Base-by-base conservation (phyloP, 2,113 vertebrate species). In the Calypte anna region DNA sequence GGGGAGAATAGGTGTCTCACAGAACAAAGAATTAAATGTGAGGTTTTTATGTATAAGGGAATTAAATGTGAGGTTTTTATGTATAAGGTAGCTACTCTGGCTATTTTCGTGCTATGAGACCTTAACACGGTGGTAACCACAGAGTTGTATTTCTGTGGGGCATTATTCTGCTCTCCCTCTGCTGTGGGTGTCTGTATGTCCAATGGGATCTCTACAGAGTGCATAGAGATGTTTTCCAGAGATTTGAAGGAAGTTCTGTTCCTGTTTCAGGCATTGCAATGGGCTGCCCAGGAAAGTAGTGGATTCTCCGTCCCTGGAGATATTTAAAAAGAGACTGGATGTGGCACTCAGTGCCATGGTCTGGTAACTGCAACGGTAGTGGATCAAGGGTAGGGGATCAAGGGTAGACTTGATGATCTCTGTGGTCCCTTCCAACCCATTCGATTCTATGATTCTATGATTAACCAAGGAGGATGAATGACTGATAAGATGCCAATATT, bases 121-220 rank as follows among this genome's bases (percentile, higher is more conserved):
- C 54, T 78, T 10, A 76, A n/a, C 15, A 14, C 5, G 21, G 55
- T 69, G 30, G 14, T 86, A 74, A 70, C 12, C 59, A 70, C 4
- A 50, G 69, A 79, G n/a, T 2, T 66, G 3, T 62, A 12, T 81
- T 87, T 81, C 38, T 1, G 0, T 24, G 38, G 8, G 3, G 1
- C 30, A 14, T 54, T 24, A 89, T 69, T 66, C 62, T 80, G 25
- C 51, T 77, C 7, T 89, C 21, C 23, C 46, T 86, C 77, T 66
- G 0, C 48, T 66, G 7, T 24, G 58, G 46, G 40, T 43, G 24
- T 74, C 13, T 76, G 0, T 66, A 20, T 38, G 91, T 87, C 38
- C 67, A 40, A n/a, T 74, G 36, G 40, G 38, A 86, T 48, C 20
- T 81, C 58, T 67, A 62, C 21, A 68, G 50, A 57, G 68, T 23